Evolutionary conservation across 2,797 vertebrate species (phyloP), one percentile per base, ranked within the genome.

Genomic region (Heliangelus exortis): DNA sequence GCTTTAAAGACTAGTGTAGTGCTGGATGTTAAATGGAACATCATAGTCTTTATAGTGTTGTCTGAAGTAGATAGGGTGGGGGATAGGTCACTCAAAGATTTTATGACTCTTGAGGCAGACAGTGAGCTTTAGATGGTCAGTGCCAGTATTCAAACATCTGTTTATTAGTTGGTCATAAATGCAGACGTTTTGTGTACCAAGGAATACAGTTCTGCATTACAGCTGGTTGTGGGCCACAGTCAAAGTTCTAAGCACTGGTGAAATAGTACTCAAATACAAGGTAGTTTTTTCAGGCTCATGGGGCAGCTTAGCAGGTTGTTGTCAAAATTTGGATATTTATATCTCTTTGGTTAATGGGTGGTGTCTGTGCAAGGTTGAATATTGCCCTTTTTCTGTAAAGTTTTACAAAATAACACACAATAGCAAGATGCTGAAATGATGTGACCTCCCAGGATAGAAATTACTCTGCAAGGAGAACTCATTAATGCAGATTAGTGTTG

Each of bases 371-470:
- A 47, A 48, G 58, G 21, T 50, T 67, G 48, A 54, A 6, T 89
- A 53, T 76, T 1, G 1, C 13, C 9, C 31, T n/a, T 79, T 87
- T 67, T 55, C 54, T 50, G 3, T 45, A 7, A 58, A 50, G 45
- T 77, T 10, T 66, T 71, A 19, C 0, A 10, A 78, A 92, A 48
- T 75, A 77, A 9, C 21, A 36, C 12, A 31, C n/a, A 78, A 6
- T 58, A 80, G 43, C 66, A 78, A 84, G n/a, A 34, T 58, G 10
- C 65, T 92, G 66, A 65, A 81, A 78, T 48, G 68, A 2, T 31
- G 29, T 85, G 91, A 91, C 85, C 76, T 95, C 8, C 39, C 71
- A 76, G 82, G 66, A 15, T 58, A 72, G 84, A 87, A 75, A 36
- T 81, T 43, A 26, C 72, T 96, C 53, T 85, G 21, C 66, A 62